Evolutionary conservation across 2,888 invertebrate genomes (phyloP).

Genomic region (Periphyllus acericola): DNA sequence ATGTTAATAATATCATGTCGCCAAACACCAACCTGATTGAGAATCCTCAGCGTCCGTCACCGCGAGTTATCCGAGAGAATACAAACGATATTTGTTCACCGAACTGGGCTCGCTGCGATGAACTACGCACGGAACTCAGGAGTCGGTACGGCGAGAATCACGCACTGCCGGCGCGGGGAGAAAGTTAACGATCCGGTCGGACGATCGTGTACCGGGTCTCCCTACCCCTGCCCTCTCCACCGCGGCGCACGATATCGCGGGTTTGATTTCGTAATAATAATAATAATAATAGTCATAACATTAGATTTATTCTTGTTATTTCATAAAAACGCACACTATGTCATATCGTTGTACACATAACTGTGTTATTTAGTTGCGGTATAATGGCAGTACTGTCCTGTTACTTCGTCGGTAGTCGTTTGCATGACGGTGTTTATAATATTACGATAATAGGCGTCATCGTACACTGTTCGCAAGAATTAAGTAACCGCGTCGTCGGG

Average conservation of each 20-base stretch:
- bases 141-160: conserved; percentile 9
- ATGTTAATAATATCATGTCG: too few relatives aligned
- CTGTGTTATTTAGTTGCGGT: too few relatives aligned
- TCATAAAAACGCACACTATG: too few relatives aligned
- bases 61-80: conserved; percentile 10
- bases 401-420: too few relatives aligned
- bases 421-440: too few relatives aligned
- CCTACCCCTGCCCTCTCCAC: not conserved
- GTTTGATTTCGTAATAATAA: conserved; percentile 41
- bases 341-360: too few relatives aligned
- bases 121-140: not conserved
- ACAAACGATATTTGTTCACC: conserved; percentile 26
- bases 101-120: not conserved
- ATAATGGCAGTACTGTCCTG: too few relatives aligned
- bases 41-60: not conserved
- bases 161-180: conserved; percentile 31
- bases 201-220: conserved; percentile 15
- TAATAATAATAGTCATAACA: not conserved
- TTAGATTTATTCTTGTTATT: not conserved
- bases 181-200: conserved; percentile 58
- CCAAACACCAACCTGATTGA: conserved; percentile 17
- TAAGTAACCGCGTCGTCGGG: too few relatives aligned
- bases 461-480: too few relatives aligned
- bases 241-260: too few relatives aligned
- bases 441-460: too few relatives aligned